Conservation (phyloP, 2,888 invertebrate genomes). For the Argyresthia albistria region DNA sequence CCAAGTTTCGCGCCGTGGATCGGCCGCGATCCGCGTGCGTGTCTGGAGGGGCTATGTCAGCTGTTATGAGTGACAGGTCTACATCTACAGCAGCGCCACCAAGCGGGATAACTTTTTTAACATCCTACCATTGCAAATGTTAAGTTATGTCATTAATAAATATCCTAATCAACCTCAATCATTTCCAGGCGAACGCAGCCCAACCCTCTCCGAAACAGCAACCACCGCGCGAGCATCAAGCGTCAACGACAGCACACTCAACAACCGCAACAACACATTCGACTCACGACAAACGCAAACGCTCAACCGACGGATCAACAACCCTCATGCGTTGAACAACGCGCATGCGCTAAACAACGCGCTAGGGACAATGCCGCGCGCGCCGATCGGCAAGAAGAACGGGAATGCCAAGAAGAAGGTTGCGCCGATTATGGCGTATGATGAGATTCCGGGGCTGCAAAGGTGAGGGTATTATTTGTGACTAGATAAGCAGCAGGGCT, state of each 20-base stretch:
- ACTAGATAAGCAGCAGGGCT: no score
- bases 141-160: no score
- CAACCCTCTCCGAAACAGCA: conserved; percentile 86
- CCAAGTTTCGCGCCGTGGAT: no score
- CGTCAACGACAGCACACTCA: conserved; percentile 62
- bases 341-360: conserved; percentile 42
- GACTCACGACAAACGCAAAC: conserved; percentile 56
- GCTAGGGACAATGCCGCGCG: conserved; percentile 55
- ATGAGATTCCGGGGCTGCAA: conserved; percentile 72
- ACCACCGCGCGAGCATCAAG: conserved; percentile 87
- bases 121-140: no score
- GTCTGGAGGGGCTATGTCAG: no score
- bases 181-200: conserved; percentile 80
- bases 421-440: conserved; percentile 70
- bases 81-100: no score
- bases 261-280: conserved; percentile 39
- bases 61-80: no score
- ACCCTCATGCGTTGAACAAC: conserved; percentile 53
- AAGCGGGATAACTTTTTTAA: no score
- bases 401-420: conserved; percentile 62
- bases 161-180: neutral
- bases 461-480: conserved; percentile 27
- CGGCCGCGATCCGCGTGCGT: no score
- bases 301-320: conserved; percentile 44
- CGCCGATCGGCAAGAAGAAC: conserved; percentile 67